These are phyloP conservation scores for Philopedon plagiatum DNA, from an alignment of 2,888 invertebrate genomes.

Conservation along the genomic window DNA sequence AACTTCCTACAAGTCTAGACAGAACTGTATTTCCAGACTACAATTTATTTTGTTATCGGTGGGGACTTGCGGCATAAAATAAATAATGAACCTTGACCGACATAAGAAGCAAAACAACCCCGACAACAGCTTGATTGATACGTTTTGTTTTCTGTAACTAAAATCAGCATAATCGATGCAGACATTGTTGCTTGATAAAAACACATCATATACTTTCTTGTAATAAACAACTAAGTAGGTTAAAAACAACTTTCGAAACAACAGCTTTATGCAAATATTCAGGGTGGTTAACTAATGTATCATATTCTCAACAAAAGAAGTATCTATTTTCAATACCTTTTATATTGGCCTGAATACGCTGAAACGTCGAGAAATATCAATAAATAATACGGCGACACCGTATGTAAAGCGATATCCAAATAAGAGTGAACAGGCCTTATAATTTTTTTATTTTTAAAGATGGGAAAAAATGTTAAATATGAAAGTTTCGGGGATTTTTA, in stretches of 20 bases:
- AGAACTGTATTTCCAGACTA: not conserved
- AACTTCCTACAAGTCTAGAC: not conserved
- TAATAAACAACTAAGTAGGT: not conserved
- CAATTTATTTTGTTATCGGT: not conserved
- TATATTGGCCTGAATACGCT: no score
- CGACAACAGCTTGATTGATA: not conserved
- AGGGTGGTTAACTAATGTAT: no score
- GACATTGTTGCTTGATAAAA: not conserved
- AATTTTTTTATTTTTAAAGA: no score
- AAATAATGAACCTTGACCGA: slow-evolving; percentile 11
- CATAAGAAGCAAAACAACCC: not conserved
- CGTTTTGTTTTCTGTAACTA: not conserved
- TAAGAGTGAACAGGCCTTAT: no score
- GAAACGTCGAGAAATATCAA: no score
- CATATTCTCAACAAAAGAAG: no score
- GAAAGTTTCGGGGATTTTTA: no score
- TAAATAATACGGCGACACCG: no score
- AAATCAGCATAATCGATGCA: not conserved
- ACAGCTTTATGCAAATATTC: not conserved
- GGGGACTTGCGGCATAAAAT: not conserved
- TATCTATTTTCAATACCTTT: no score
- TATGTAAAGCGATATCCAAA: no score
- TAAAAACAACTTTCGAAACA: not conserved
- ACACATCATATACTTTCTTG: not conserved
- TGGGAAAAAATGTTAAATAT: no score